Percentiles rank a stretch among this genome's conserved stretches.
Conservation (phyloP, 2,797 vertebrate species). For the Anabacerthia variegaticeps region DNA sequence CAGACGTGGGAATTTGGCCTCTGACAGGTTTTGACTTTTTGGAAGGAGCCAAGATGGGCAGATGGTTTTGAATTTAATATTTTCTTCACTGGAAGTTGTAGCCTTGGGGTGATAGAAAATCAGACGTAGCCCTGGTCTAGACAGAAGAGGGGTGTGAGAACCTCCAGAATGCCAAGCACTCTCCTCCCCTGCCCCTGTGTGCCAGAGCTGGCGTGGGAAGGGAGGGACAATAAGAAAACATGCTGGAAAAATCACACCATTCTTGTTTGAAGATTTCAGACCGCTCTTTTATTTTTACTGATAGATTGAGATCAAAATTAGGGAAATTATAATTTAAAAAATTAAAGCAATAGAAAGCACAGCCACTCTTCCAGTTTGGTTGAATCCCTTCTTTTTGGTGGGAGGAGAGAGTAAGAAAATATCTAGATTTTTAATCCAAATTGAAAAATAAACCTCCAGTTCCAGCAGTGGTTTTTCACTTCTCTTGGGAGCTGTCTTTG, state of each 20-base stretch:
- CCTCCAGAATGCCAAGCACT: constrained; percentile 17
- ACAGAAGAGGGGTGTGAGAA: constrained; percentile 64
- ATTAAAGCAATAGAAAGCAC: background rate
- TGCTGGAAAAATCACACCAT: background rate
- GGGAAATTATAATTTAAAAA: constrained; percentile 15
- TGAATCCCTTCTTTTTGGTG: background rate
- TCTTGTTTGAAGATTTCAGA: constrained; percentile 42
- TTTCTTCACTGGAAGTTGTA: constrained; percentile 52
- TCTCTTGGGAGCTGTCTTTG: background rate
- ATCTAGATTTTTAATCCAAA: background rate
- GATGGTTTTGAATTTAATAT: constrained; percentile 51
- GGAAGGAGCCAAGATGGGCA: constrained; percentile 18
- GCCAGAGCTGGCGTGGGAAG: constrained; percentile 47
- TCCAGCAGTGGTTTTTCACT: background rate
- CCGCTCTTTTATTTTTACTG: constrained; percentile 4
- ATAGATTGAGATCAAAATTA: constrained; percentile 49
- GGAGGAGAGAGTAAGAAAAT: background rate
- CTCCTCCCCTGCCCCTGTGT: constrained; percentile 5
- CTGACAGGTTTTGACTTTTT: background rate
- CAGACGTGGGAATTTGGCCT: constrained; percentile 40
- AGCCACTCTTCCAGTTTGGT: background rate
- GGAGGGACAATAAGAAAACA: constrained; percentile 43
- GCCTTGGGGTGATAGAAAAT: constrained; percentile 54
- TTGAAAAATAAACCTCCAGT: background rate
- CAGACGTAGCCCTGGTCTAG: constrained; percentile 58